Evolutionary conservation across 2,113 vertebrate species (phyloP), one percentile per base, ranked within the genome.

Genomic region (Axis porcinus): DNA sequence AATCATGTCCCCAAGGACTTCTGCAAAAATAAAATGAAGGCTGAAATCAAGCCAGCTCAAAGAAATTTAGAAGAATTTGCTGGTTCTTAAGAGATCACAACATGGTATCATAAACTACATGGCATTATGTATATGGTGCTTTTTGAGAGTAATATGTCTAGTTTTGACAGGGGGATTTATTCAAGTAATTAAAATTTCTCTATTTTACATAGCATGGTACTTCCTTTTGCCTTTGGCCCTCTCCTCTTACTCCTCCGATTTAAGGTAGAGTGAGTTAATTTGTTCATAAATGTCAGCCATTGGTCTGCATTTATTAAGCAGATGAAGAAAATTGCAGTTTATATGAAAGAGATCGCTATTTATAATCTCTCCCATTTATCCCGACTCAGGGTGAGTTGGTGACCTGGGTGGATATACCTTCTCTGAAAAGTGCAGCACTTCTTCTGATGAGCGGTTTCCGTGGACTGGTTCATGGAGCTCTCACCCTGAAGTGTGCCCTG

Each of bases 21-120:
- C 17, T 28, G 9, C 50, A 50, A 28, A 86, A 64, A 43, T 67
- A 27, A 85, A 87, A 84, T 60, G 3, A 82, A 89, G 9, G 15
- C 8, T 54, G 23, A 84, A 86, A 82, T 19, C 14, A 43, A 86
- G 28, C 5, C 19, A 81, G 1, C 6, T 45, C 25, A 76, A 47
- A 57, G 17, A 91, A 76, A 92, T 64, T 43, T 81, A 94, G 45
- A 47, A 55, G 10, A 81, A 81, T 82, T 57, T n/a, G 33, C 40
- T 95, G 28, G 21, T n/a, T 90, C 28, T 7, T 28, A 2, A 3
- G 30, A 36, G 27, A 33, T 79, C 23, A 55, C 33, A 33, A 27
- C 12, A 89, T 64, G 8, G 3, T 81, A 28, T 67, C 13, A 52
- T 14, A 81, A 86, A 95, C 3, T 43, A 64, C 19, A 45, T 57